These are phyloP conservation scores for Hipposideros armiger DNA, from an alignment of 2,113 vertebrate species.

Conservation along the genomic window DNA sequence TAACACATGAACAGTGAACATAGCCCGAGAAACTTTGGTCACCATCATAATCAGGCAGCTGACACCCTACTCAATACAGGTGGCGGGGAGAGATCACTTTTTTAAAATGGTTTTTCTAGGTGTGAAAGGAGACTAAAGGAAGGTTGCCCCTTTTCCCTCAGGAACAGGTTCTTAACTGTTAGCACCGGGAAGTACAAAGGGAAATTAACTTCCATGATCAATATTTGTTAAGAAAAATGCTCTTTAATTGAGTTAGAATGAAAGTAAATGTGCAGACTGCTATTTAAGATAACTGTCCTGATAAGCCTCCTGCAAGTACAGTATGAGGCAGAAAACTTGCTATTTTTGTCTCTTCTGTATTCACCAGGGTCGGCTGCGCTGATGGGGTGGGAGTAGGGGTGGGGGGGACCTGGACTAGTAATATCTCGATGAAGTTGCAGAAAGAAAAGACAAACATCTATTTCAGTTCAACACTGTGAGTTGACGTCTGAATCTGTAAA, in stretches of 20 bases:
- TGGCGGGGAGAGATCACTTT: not conserved
- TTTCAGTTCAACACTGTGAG: not conserved
- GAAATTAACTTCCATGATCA: slow-evolving; percentile 67
- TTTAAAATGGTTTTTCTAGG: slow-evolving; percentile 37
- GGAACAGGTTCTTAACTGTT: slow-evolving; percentile 37
- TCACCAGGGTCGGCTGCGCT: not conserved
- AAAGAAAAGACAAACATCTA: not conserved
- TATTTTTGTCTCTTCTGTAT: not conserved
- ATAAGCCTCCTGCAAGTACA: slow-evolving; percentile 27
- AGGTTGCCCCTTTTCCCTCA: not conserved
- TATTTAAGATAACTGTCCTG: slow-evolving; percentile 46
- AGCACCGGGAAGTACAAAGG: slow-evolving; percentile 48
- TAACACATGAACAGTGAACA: not conserved
- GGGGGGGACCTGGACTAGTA: not conserved
- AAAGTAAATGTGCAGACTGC: slow-evolving; percentile 54
- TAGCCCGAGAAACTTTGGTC: not conserved
- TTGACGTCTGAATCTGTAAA: not conserved
- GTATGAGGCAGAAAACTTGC: slow-evolving; percentile 3
- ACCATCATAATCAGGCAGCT: not conserved
- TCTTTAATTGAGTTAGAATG: slow-evolving; percentile 67
- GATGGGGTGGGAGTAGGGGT: not conserved
- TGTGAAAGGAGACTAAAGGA: not conserved
- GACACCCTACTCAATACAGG: not conserved
- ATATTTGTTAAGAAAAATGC: slow-evolving; percentile 70
- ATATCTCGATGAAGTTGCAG: slow-evolving; percentile 43